Evolutionary conservation across 2,113 vertebrate genomes (phyloP).

Genomic region (Caranx ignobilis): DNA sequence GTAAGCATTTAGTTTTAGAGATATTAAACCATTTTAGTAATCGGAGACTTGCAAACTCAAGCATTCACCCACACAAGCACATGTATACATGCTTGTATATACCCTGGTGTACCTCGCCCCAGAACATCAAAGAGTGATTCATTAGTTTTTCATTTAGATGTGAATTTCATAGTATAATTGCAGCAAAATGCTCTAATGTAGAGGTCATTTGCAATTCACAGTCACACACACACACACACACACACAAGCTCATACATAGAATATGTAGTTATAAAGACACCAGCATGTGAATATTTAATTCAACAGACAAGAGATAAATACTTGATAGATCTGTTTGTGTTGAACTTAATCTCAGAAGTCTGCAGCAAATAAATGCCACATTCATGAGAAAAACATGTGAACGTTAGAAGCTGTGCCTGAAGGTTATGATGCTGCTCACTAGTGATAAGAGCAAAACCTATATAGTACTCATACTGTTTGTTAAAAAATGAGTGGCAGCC

Average conservation of each 20-base stretch:
- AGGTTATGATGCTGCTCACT: constrained; percentile 27
- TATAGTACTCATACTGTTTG: background rate
- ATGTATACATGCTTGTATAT: constrained; percentile 3
- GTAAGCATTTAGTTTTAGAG: background rate
- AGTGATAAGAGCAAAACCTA: constrained; percentile 26
- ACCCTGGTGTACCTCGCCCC: background rate
- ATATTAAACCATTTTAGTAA: background rate
- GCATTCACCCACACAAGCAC: background rate
- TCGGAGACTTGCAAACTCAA: background rate
- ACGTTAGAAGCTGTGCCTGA: constrained; percentile 9
- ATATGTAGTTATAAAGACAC: constrained; percentile 12
- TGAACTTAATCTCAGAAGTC: constrained; percentile 30
- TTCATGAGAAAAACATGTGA: constrained; percentile 1
- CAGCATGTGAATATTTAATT: constrained; percentile 34
- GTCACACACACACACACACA: background rate
- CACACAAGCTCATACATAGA: constrained; percentile 1
- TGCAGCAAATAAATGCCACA: constrained; percentile 42
- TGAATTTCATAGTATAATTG: constrained; percentile 43
- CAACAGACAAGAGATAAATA: constrained; percentile 21
- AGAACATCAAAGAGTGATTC: constrained; percentile 26
- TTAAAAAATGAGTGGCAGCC: constrained; percentile 2
- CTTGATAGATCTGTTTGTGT: constrained; percentile 37
- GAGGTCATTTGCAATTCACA: constrained; percentile 47
- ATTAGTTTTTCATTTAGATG: constrained; percentile 33
- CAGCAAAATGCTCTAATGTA: constrained; percentile 38